These are phyloP conservation scores for Cossypha polioptera DNA, from an alignment of 2,797 vertebrate genomes.

Conservation along the genomic window DNA sequence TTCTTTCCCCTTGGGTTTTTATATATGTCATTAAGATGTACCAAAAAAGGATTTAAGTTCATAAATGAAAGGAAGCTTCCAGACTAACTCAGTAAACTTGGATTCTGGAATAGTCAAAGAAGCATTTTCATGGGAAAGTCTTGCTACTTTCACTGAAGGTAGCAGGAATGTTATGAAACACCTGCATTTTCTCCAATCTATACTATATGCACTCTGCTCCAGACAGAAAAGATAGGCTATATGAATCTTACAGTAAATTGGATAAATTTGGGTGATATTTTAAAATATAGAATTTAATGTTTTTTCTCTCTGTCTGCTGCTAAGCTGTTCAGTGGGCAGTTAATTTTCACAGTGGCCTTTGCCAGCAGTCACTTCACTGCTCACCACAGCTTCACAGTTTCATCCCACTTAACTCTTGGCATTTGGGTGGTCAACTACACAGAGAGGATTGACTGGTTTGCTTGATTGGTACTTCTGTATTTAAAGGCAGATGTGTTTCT, in stretches of 20 bases:
- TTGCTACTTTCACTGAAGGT: neutral
- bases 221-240: neutral
- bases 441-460: neutral
- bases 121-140: neutral
- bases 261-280: neutral
- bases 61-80: neutral
- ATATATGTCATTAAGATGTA: neutral
- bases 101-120: neutral
- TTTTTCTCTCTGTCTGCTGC: neutral
- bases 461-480: neutral
- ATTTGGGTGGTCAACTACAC: neutral
- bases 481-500: neutral
- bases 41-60: neutral
- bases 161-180: neutral
- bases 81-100: neutral
- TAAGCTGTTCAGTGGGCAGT: neutral
- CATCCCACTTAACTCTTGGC: neutral
- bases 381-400: neutral
- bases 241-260: neutral
- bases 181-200: neutral
- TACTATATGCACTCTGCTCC: neutral
- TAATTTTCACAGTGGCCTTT: neutral
- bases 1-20: neutral
- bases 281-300: neutral
- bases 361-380: neutral